Conservation (phyloP, 2,797 vertebrate genomes). For the Chloroceryle amazona region DNA sequence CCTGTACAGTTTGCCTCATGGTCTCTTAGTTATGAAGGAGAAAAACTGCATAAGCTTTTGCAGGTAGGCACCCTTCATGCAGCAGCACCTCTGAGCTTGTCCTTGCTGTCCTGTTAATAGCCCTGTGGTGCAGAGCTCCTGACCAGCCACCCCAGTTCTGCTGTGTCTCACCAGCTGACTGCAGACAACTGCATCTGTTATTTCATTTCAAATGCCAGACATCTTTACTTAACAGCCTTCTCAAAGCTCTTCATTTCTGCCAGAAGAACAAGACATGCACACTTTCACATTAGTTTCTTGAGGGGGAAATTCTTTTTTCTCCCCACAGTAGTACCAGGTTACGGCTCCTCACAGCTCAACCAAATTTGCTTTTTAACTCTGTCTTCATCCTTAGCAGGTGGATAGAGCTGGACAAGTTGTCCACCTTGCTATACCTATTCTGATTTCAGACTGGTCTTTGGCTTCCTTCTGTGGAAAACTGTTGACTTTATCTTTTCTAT, state of each 20-base stretch:
- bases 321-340: not conserved
- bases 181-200: not conserved
- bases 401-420: not conserved
- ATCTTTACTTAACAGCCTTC: not conserved
- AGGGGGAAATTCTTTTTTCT: not conserved
- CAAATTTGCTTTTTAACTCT: not conserved
- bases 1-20: not conserved
- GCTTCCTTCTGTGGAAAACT: not conserved
- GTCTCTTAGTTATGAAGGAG: not conserved
- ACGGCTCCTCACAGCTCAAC: not conserved
- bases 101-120: not conserved
- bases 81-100: not conserved
- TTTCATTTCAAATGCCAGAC: not conserved
- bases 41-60: not conserved
- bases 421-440: not conserved
- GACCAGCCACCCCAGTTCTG: not conserved
- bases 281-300: not conserved
- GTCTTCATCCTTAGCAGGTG: not conserved
- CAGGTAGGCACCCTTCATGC: not conserved
- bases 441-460: not conserved
- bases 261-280: not conserved
- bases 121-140: not conserved
- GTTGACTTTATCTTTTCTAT: not conserved
- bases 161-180: not conserved
- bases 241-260: not conserved